Evolutionary conservation across 1,140 invertebrate genomes (phyloP).

Genomic region (Orchesella cincta): DNA sequence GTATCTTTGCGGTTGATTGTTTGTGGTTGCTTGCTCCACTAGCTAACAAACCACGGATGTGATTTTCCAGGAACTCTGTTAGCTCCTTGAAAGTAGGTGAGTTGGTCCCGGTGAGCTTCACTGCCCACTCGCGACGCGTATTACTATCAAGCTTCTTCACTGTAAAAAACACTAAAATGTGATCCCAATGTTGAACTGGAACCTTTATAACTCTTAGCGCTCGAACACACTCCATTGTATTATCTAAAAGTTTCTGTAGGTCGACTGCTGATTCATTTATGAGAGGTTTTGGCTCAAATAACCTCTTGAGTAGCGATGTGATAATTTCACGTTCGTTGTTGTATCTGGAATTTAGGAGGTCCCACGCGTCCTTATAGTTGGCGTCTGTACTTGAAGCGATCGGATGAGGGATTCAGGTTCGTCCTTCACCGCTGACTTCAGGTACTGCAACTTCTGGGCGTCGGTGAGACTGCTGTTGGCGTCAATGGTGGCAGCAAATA

Average conservation of each 20-base stretch:
- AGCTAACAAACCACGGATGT: not conserved
- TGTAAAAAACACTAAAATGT: not conserved
- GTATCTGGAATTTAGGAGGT: conserved; percentile 4
- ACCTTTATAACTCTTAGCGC: not conserved
- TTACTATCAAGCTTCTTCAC: not conserved
- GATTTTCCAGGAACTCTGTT: not conserved
- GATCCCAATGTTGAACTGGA: not conserved
- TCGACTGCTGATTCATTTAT: not conserved
- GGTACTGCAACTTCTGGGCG: conserved; percentile 30
- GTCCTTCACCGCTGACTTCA: conserved; percentile 29
- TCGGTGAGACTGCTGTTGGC: not conserved
- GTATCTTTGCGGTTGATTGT: not conserved
- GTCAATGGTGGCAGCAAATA: conserved; percentile 33
- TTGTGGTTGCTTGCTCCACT: not conserved
- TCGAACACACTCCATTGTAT: not conserved
- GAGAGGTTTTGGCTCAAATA: not conserved
- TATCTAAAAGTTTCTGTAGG: not conserved
- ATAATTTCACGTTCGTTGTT: conserved; percentile 27
- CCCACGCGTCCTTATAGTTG: conserved; percentile 33
- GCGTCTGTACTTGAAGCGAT: conserved; percentile 10
- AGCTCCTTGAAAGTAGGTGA: conserved; percentile 6
- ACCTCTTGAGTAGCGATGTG: not conserved
- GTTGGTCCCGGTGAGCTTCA: not conserved
- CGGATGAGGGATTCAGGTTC: conserved; percentile 19
- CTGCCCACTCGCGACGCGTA: not conserved